Evolutionary conservation across 2,797 vertebrate genomes (phyloP).

Genomic region (Coranthus polyacanthus): DNA sequence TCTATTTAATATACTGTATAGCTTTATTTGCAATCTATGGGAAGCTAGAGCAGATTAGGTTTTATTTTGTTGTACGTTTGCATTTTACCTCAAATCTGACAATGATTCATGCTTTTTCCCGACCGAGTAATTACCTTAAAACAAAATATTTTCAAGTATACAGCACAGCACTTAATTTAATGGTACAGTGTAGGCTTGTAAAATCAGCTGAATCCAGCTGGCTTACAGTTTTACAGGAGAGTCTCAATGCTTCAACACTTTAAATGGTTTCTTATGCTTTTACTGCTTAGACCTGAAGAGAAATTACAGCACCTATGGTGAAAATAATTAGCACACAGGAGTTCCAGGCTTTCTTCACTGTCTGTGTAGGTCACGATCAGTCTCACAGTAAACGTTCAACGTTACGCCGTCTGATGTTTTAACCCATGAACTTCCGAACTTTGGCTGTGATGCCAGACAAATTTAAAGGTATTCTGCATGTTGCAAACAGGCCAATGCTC

Average conservation of each 20-base stretch:
- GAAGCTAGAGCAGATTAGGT: slow-evolving; percentile 16
- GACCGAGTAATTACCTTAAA: slow-evolving; percentile 50
- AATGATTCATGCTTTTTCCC: slow-evolving; percentile 55
- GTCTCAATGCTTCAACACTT: slow-evolving; percentile 65
- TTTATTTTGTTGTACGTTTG: slow-evolving; percentile 15
- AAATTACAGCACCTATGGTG: slow-evolving; percentile 54
- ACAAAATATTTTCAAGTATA: slow-evolving; percentile 71
- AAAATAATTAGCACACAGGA: slow-evolving; percentile 62
- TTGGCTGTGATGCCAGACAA: background rate
- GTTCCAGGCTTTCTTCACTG: slow-evolving; percentile 18
- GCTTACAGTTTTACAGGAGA: slow-evolving; percentile 63
- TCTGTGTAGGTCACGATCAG: slow-evolving; percentile 9
- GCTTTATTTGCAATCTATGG: background rate
- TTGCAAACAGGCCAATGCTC: background rate
- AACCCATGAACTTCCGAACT: slow-evolving; percentile 14
- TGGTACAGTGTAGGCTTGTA: slow-evolving; percentile 64
- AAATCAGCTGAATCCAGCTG: slow-evolving; percentile 71
- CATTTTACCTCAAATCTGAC: slow-evolving; percentile 42
- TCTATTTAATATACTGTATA: too few species aligned
- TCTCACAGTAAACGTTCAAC: slow-evolving; percentile 20
- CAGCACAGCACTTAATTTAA: slow-evolving; percentile 74
- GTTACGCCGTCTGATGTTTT: slow-evolving; percentile 11
- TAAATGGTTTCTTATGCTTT: slow-evolving; percentile 71
- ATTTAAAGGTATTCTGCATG: too few species aligned
- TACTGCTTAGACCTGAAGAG: slow-evolving; percentile 62